Conservation (phyloP, 2,797 vertebrate genomes). For the Etheostoma perlongum region DNA sequence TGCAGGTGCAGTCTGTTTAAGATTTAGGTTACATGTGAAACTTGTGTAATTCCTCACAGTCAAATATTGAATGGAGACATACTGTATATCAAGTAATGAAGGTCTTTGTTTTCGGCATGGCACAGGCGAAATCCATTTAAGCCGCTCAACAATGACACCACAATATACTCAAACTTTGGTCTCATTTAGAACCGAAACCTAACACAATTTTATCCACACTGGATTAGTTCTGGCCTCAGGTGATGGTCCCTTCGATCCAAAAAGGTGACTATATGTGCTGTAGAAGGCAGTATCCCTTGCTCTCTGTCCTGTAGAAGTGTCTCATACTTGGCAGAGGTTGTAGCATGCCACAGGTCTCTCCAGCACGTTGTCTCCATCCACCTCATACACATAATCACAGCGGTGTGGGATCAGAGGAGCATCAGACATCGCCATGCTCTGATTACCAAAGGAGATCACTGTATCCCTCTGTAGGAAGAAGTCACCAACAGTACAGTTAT, state of each 20-base stretch:
- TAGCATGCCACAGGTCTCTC: slow-evolving; percentile 81
- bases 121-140: slow-evolving; percentile 52
- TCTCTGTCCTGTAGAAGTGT: slow-evolving; percentile 17
- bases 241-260: slow-evolving; percentile 9
- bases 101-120: slow-evolving; percentile 56
- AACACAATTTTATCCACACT: slow-evolving; percentile 2
- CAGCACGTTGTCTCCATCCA: slow-evolving; percentile 81
- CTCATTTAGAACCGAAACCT: slow-evolving; percentile 9
- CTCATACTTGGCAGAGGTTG: slow-evolving; percentile 89
- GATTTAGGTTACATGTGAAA: slow-evolving; percentile 23
- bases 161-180: slow-evolving; percentile 1
- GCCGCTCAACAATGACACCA: slow-evolving; percentile 23
- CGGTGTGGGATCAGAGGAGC: slow-evolving; percentile 79
- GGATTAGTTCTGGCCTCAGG: slow-evolving; percentile 4
- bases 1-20: slow-evolving; percentile 3
- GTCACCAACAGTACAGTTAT: not conserved
- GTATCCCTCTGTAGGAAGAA: slow-evolving; percentile 76
- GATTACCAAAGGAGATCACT: slow-evolving; percentile 77
- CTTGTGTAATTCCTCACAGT: not conserved
- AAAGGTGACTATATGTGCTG: slow-evolving; percentile 5
- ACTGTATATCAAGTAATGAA: slow-evolving; percentile 42
- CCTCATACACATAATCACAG: slow-evolving; percentile 85
- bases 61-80: slow-evolving; percentile 19
- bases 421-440: slow-evolving; percentile 81
- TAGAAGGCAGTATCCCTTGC: slow-evolving; percentile 55